These are phyloP conservation scores for Cheilosia vulpina DNA, from an alignment of 2,888 invertebrate genomes.

Conservation along the genomic window DNA sequence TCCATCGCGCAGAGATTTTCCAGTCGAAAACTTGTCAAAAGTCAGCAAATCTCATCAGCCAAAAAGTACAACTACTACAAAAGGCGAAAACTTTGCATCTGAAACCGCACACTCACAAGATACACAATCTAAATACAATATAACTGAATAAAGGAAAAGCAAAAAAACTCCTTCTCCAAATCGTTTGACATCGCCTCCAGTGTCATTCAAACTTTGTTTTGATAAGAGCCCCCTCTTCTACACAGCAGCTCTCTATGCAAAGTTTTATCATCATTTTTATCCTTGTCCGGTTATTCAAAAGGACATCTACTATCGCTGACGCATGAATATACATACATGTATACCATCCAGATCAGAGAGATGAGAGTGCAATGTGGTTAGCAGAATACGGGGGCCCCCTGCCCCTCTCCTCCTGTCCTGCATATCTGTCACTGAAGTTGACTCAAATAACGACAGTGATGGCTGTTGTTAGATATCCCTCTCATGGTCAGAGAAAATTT, in stretches of 20 bases:
- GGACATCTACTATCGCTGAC: conserved; percentile 29
- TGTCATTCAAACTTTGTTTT: conserved; percentile 31
- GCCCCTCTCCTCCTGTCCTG: conserved; percentile 33
- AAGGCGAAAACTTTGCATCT: neutral
- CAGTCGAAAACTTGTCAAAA: conserved; percentile 4
- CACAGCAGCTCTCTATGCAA: neutral
- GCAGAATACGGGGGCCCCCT: conserved; percentile 10
- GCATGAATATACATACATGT: neutral
- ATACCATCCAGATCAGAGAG: conserved; percentile 2
- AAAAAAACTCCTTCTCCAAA: neutral
- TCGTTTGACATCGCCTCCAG: conserved; percentile 19
- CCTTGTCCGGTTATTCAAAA: conserved; percentile 22
- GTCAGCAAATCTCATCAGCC: neutral
- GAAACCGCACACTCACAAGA: neutral
- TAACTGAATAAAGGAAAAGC: neutral
- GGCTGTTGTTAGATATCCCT: conserved; percentile 32
- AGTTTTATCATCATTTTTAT: conserved; percentile 34
- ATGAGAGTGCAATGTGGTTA: conserved; percentile 36
- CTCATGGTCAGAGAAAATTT: conserved; percentile 29
- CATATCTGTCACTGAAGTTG: conserved; percentile 51
- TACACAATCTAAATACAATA: conserved; percentile 1
- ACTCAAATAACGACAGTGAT: conserved; percentile 57
- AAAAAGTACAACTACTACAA: neutral
- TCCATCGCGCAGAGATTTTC: neutral
- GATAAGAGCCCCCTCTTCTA: conserved; percentile 2